Evolutionary conservation across 2,113 vertebrate species (phyloP), one percentile per base, ranked within the genome.

Genomic region (Gadus chalcogrammus): DNA sequence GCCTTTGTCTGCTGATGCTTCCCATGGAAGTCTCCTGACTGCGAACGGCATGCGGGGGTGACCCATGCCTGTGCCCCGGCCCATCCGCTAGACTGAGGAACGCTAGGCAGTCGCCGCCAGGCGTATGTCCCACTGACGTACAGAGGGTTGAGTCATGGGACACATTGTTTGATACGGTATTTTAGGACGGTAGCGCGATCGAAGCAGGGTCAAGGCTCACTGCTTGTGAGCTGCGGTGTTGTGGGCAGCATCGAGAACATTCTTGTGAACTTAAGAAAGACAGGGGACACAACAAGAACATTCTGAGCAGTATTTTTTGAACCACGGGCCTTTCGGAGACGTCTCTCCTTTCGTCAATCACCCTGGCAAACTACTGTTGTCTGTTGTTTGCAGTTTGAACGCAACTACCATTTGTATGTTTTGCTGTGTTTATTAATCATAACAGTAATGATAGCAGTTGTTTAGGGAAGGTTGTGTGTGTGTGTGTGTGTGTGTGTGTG

Each of bases 21-120:
- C 89, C 89, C 79, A 77, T 91, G 89, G 89, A 89, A 89, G 89
- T 79, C 76, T 71, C 71, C 71, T 20, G 56, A 76, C 61, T 71
- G 65, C 80, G 80, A 80, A 75, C 78, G 74, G 67, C 59, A 42
- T 17, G 16, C 55, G 5, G 55, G 55, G 55, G 7, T n/a, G 61
- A 35, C 31, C 31, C 31, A 35, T 82, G 42, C 8, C 42, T 35
- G 11, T 9, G 38, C 42, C 9, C 42, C 8, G 9, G 42, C 42
- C 42, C 12, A 2, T 48, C 42, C 42, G 12, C 42, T 13, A 48
- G 42, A 13, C 6, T 48, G 42, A 9, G 42, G 42, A 48, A 48
- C 1, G 2, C 9, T 12, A 48, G 42, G 42, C 42, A 48, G 5
- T 35, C 42, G 42, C 12, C 12, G 42, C 2, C 42, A 13, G 42